Percentiles rank a stretch among this genome's conserved stretches.
phyloP scores from a whole-genome alignment of 2,797 vertebrate species.

The Coreius guichenoti region DNA sequence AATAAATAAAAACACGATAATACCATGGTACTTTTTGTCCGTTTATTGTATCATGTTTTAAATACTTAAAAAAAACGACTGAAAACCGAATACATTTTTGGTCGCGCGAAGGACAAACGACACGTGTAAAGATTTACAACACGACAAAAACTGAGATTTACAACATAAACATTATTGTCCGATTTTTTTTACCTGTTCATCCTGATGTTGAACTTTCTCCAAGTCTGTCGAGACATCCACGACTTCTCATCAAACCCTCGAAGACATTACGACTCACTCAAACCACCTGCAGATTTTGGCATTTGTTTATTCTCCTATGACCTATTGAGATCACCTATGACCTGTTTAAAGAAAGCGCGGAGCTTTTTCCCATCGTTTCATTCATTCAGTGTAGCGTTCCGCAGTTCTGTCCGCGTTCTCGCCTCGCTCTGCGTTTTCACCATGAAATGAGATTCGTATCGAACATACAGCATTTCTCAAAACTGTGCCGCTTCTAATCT shows the following conservation, averaged over 20 bases:
- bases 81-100: background rate
- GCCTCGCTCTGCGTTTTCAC: constrained; percentile 10
- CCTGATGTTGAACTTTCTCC: constrained; percentile 42
- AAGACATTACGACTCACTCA: constrained; percentile 21
- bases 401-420: background rate
- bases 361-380: constrained; percentile 11
- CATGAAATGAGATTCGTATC: constrained; percentile 24
- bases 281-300: background rate
- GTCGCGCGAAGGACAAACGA: background rate
- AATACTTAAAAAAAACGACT: background rate
- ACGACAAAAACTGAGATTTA: background rate
- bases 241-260: constrained; percentile 31
- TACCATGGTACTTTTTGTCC: background rate
- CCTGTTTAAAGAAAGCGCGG: background rate
- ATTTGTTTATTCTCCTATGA: constrained; percentile 1
- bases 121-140: background rate
- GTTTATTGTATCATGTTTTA: no score
- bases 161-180: background rate
- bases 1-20: background rate
- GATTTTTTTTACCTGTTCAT: constrained; percentile 59
- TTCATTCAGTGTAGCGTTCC: constrained; percentile 1
- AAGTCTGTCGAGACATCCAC: constrained; percentile 36
- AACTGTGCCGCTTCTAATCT: constrained; percentile 55
- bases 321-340: background rate
- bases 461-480: constrained; percentile 35